These are phyloP conservation scores for Synanthedon myopaeformis DNA, from an alignment of 2,888 invertebrate species.

Conservation along the genomic window DNA sequence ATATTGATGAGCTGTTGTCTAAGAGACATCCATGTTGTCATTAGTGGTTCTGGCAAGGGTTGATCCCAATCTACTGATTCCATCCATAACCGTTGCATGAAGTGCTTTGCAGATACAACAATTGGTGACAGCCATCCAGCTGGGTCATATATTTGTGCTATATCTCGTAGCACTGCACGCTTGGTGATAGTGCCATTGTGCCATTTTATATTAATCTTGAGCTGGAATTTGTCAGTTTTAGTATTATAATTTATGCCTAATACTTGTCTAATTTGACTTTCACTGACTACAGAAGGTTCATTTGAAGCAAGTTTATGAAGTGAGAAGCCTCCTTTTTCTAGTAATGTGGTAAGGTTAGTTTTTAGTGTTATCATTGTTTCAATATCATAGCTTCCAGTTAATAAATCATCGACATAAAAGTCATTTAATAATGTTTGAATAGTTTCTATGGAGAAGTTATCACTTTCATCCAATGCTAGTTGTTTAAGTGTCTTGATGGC, in stretches of 20 bases:
- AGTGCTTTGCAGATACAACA: constrained; percentile 7
- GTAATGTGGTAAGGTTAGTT: no score
- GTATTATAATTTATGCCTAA: constrained; percentile 1
- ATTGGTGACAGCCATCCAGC: constrained; percentile 10
- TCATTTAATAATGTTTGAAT: no score
- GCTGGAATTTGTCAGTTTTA: neutral
- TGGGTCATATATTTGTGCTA: constrained; percentile 10
- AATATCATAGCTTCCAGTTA: no score
- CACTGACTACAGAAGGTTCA: neutral
- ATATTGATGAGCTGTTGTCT: neutral
- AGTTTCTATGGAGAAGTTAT: no score
- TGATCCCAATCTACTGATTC: neutral
- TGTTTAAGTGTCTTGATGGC: no score
- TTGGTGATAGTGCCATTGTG: constrained; percentile 2
- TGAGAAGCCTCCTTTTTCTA: no score
- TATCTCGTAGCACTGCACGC: constrained; percentile 7
- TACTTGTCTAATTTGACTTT: neutral
- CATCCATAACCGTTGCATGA: constrained; percentile 6
- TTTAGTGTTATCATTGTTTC: no score
- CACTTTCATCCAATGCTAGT: no score
- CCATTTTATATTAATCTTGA: neutral
- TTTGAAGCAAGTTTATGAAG: no score
- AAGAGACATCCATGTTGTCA: neutral
- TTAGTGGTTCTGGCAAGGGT: neutral
- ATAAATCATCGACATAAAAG: no score